Evolutionary conservation across 2,888 invertebrate species (phyloP), one percentile per base, ranked within the genome.

Genomic region (Meganola albula): DNA sequence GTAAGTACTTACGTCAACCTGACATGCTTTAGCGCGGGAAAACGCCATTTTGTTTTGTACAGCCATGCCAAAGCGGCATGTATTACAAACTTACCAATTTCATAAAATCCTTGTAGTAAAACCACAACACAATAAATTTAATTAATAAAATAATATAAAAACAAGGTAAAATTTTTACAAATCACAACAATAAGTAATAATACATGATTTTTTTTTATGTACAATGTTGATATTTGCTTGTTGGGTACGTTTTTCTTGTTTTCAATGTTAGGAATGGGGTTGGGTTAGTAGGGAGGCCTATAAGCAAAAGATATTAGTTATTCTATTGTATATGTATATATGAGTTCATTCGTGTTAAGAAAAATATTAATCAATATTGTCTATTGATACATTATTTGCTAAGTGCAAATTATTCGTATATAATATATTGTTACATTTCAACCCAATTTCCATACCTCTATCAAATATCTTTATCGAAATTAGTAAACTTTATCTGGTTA

Each of bases 71-170:
- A 40, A 48, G 51, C 51, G 33, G 22, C 43, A n/a, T n/a, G 48
- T 48, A 11, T 53, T 2, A 29, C 41, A 24, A 45, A 60, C 84
- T 84, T 73, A 84, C 84, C 84, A 31, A 84, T 78, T 54, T 84
- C 83, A 68, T 74, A 80, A 74, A 83, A 80, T 84, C 84, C 84
- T 84, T 54, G 51, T 46, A n/a, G n/a, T n/a, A 53, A 51, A 51
- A 48, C 51, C 44, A 40, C 14, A 51, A 56, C 53, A 44, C 24
- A 27, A 41, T 43, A 36, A 49, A n/a, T 42, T 47, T 34, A 36
- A 44, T 44, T 40, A 40, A 30, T 41, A 27, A 34, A 34, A 38
- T 16, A 16, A 20, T 20, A n/a, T n/a, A 38, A 36, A 36, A 35
- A 21, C 14, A 37, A 31, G 32, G 30, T 45, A 32, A 34, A 45